Base-by-base conservation (phyloP, 2,888 invertebrate species). In the Polydrusus tereticollis region DNA sequence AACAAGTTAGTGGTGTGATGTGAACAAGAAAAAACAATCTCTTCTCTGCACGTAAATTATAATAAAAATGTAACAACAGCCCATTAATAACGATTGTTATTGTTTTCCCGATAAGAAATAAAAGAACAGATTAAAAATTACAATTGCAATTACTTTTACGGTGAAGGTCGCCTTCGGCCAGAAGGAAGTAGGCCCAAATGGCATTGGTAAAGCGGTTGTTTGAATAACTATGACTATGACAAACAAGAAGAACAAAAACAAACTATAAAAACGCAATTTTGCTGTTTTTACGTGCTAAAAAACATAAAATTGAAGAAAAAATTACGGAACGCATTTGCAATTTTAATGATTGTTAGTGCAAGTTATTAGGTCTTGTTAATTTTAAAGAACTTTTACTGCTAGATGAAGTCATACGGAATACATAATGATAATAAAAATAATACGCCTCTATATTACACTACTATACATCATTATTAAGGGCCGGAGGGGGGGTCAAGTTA, bases 141-240 rank as follows among this genome's bases (percentile, higher is more conserved):
- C 50, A 55, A 41, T 41, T 58, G 59, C 67, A 29, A 67, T 67
- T 67, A 67, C 67, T 59, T 47, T n/a, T 18, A 12, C n/a, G n/a
- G n/a, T 50, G 58, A 59, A 67, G 67, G 67, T 38, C 67, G 59
- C 36, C 38, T 12, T 12, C 67, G 23, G 45, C 12, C 67, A 67
- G 59, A 59, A 67, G 67, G 67, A 67, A 67, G 14, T 60, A 60
- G 57, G 55, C 66, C 66, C 16, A 57, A 58, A 66, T 66, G 67
- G 59, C 67, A 67, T 67, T 67, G 67, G 58, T 50, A 66, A 62
- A 38, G 36, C 12, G 16, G 43, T 58, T 60, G n/a, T 12, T 12
- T 12, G 1, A 36, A 12, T 4, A 18, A 36, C 36, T 58, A n/a
- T 4, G 23, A 45, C 41, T 38, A 45, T 16, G 23, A 43, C 14